These are phyloP conservation scores for Drosophila antonietae DNA, from an alignment of 2,888 invertebrate genomes.

Conservation along the genomic window DNA sequence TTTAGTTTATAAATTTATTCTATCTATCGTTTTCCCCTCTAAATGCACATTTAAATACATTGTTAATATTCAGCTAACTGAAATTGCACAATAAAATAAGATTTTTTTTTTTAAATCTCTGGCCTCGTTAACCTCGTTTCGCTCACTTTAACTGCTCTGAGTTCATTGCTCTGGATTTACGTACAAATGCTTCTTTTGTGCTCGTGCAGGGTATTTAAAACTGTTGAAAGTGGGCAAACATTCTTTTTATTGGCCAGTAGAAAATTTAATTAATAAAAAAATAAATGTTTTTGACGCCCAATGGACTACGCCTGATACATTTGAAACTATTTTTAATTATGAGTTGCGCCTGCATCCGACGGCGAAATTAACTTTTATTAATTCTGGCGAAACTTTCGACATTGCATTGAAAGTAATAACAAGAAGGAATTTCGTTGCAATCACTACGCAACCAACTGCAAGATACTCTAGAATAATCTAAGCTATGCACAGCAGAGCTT, in stretches of 20 bases:
- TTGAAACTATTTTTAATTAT: slow-evolving; percentile 77
- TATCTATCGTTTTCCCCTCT: not conserved
- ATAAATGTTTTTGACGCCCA: slow-evolving; percentile 19
- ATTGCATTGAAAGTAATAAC: slow-evolving; percentile 40
- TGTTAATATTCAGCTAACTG: not conserved
- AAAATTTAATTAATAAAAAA: slow-evolving; percentile 62
- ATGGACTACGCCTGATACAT: slow-evolving; percentile 32
- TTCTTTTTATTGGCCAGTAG: slow-evolving; percentile 22
- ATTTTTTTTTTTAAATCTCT: not conserved
- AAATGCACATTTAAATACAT: not conserved
- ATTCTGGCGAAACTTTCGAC: slow-evolving; percentile 56
- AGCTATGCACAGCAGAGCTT: not conserved
- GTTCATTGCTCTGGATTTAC: slow-evolving; percentile 8
- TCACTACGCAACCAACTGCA: not conserved
- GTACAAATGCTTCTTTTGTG: not conserved
- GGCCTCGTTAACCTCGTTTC: slow-evolving; percentile 4
- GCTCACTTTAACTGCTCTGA: not conserved
- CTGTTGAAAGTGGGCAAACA: slow-evolving; percentile 17
- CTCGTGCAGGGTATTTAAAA: slow-evolving; percentile 1
- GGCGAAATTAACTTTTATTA: slow-evolving; percentile 71
- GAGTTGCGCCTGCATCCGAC: slow-evolving; percentile 61
- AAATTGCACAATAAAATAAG: not conserved
- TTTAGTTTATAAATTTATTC: not conserved
- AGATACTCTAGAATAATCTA: not conserved
- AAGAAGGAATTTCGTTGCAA: not conserved